A percentile compares a stretch with the other conserved stretches of the same genome.
Evolutionary conservation across 1,140 invertebrate genomes (phyloP).

Genomic region (Papilio dardanus): DNA sequence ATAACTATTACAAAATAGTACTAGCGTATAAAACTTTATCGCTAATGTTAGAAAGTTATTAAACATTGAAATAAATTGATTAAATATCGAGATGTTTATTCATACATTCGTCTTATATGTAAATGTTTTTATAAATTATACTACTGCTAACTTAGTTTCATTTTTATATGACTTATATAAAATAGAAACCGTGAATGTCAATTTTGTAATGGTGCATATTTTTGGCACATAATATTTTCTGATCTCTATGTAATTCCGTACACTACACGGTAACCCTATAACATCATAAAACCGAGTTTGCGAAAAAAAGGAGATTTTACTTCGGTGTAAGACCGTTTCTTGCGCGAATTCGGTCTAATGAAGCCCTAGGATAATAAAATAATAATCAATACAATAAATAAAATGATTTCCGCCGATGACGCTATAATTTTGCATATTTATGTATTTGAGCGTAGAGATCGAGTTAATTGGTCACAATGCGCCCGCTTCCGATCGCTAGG

Average conservation of each 20-base stretch:
- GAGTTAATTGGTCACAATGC: slow-evolving; percentile 18
- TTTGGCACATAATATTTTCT: too few species aligned
- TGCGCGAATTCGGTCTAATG: too few species aligned
- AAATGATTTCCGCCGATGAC: slow-evolving; percentile 16
- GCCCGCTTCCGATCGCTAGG: slow-evolving; percentile 47
- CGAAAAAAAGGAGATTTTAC: too few species aligned
- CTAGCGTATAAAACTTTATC: not conserved
- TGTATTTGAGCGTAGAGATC: slow-evolving; percentile 10
- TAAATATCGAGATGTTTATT: not conserved
- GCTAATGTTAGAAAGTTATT: not conserved
- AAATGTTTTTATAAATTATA: not conserved
- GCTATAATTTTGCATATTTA: slow-evolving; percentile 15
- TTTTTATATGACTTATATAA: too few species aligned
- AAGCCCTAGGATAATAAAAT: not conserved
- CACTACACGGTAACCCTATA: too few species aligned
- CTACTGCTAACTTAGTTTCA: too few species aligned
- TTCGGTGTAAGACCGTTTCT: too few species aligned
- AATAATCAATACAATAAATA: not conserved
- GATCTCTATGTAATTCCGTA: too few species aligned
- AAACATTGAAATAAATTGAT: not conserved
- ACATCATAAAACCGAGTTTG: too few species aligned
- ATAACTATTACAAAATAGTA: not conserved
- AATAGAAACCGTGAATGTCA: too few species aligned
- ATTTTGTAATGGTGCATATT: too few species aligned
- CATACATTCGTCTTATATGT: not conserved